These are phyloP conservation scores for Sarcophilus harrisii DNA, from an alignment of 2,797 vertebrate genomes.

Conservation along the genomic window DNA sequence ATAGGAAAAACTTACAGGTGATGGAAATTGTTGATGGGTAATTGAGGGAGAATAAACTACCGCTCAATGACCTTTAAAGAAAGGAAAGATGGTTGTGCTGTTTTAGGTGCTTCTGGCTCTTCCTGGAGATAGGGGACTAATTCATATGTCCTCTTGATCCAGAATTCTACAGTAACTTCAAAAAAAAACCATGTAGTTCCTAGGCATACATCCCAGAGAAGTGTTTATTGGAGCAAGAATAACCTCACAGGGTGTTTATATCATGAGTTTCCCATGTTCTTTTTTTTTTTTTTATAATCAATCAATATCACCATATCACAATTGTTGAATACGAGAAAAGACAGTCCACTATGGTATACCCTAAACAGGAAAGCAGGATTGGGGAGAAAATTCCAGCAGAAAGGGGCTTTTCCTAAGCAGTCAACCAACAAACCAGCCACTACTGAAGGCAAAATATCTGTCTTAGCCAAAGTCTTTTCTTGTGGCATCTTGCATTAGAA, in stretches of 20 bases:
- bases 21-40: not conserved
- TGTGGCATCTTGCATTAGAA: not conserved
- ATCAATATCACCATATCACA: not conserved
- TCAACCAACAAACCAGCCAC: not conserved
- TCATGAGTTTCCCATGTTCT: not conserved
- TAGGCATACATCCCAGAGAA: not conserved
- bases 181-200: not conserved
- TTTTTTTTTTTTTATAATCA: not conserved
- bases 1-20: not conserved
- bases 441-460: not conserved
- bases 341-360: not conserved
- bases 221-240: not conserved
- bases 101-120: not conserved
- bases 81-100: too few relatives aligned
- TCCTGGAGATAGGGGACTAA: not conserved
- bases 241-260: not conserved
- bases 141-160: not conserved
- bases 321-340: not conserved
- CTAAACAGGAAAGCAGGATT: not conserved
- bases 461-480: not conserved
- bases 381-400: not conserved
- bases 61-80: too few relatives aligned
- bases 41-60: not conserved
- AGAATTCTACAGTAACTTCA: not conserved
- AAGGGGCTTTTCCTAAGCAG: not conserved